Conservation (phyloP, 2,888 invertebrate species). For the Coenonympha arcania region DNA sequence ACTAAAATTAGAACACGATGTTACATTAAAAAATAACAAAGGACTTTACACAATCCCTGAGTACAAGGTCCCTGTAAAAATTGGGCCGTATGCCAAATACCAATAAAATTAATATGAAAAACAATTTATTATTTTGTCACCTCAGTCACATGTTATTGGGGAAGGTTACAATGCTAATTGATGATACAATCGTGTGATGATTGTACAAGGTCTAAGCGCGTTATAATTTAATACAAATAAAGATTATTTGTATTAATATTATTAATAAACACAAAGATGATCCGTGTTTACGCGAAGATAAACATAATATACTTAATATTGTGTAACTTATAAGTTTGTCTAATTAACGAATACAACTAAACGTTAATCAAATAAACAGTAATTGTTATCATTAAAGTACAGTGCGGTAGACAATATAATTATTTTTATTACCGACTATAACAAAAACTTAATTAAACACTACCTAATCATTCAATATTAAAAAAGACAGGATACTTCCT, state of each 20-base stretch:
- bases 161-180: slow-evolving; percentile 5
- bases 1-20: too few relatives aligned
- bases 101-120: not conserved
- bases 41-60: not conserved
- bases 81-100: not conserved
- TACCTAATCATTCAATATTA: too few relatives aligned
- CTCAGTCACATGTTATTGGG: not conserved
- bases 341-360: too few relatives aligned
- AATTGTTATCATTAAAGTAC: too few relatives aligned
- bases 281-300: not conserved
- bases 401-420: too few relatives aligned
- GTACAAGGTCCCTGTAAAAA: not conserved
- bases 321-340: too few relatives aligned
- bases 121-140: not conserved
- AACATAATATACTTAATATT: too few relatives aligned
- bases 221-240: not conserved
- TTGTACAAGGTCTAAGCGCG: not conserved
- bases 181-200: slow-evolving; percentile 1
- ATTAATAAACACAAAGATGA: not conserved
- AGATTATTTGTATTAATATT: not conserved
- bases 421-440: too few relatives aligned
- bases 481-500: too few relatives aligned
- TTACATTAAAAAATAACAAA: not conserved
- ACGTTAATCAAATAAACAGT: too few relatives aligned
- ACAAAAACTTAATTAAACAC: too few relatives aligned